A percentile compares a stretch with the other conserved stretches of the same genome.
phyloP scores from a whole-genome alignment of 37 sponge, comb jelly and placozoan species.

The Beroe forskalii region DNA sequence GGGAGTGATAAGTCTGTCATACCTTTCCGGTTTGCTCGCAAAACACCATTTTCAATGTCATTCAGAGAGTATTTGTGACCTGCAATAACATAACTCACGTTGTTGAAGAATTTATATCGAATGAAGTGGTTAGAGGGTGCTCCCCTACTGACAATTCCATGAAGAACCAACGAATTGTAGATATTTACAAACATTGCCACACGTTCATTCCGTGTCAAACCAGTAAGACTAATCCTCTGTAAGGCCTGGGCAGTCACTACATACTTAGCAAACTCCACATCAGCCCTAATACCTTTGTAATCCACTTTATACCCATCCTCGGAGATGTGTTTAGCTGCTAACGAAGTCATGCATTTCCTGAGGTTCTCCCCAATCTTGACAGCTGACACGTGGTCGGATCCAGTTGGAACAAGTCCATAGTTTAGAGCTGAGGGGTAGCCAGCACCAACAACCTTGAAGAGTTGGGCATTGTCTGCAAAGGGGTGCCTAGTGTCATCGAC shows the following conservation, averaged over 20 bases:
- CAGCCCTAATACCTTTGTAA: slow-evolving; percentile 82
- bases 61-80: slow-evolving; percentile 85
- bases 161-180: slow-evolving; percentile 94
- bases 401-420: background rate
- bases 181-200: slow-evolving; percentile 92
- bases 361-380: slow-evolving; percentile 25
- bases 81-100: slow-evolving; percentile 83
- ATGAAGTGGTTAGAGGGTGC: slow-evolving; percentile 80
- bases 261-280: slow-evolving; percentile 83
- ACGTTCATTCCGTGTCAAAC: slow-evolving; percentile 74
- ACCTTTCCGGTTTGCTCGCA: slow-evolving; percentile 85
- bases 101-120: slow-evolving; percentile 81
- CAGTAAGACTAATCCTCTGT: slow-evolving; percentile 78
- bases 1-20: slow-evolving; percentile 77
- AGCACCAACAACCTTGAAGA: slow-evolving; percentile 51
- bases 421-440: slow-evolving; percentile 18
- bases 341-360: slow-evolving; percentile 16
- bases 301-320: slow-evolving; percentile 75
- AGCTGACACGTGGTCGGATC: background rate
- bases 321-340: slow-evolving; percentile 3
- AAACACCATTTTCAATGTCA: slow-evolving; percentile 95
- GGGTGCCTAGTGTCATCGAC: slow-evolving; percentile 11
- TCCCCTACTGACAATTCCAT: slow-evolving; percentile 88
- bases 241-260: slow-evolving; percentile 83
- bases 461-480: background rate